phyloP scores from a whole-genome alignment of 2,113 vertebrate genomes.

The Tragelaphus scriptus region DNA sequence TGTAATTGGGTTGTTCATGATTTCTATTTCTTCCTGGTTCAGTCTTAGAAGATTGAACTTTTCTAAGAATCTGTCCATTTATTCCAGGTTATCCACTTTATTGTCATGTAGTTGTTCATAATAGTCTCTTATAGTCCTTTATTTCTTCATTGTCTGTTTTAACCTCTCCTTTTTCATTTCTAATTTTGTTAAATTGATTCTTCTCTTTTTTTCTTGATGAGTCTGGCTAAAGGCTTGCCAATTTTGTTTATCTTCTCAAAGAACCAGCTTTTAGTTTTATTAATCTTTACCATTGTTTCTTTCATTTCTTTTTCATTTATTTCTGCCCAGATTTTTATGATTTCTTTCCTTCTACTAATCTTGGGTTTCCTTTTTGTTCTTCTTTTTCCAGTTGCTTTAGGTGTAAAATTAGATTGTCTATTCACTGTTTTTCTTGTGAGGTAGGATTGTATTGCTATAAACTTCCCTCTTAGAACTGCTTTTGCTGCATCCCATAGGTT shows the following conservation, averaged over 20 bases:
- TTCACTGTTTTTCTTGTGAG: neutral
- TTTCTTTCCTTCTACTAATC: neutral
- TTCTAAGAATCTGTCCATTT: neutral
- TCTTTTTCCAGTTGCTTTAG: neutral
- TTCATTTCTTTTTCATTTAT: neutral
- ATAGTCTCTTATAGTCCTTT: too few relatives aligned
- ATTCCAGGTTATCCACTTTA: neutral
- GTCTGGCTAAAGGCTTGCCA: neutral
- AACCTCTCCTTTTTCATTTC: too few relatives aligned
- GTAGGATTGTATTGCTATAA: too few relatives aligned
- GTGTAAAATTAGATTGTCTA: neutral
- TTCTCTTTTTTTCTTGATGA: neutral
- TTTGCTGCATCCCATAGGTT: too few relatives aligned
- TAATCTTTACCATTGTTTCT: neutral
- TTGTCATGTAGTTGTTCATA: neutral
- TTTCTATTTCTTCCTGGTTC: neutral
- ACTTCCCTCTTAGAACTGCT: too few relatives aligned
- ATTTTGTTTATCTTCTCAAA: neutral
- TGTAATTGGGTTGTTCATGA: neutral
- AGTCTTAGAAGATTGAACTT: neutral
- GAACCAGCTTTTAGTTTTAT: neutral
- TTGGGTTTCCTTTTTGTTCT: neutral
- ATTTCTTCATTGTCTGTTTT: too few relatives aligned
- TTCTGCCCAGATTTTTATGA: neutral
- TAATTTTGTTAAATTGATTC: neutral